A percentile compares a stretch with the other conserved stretches of the same genome.
Conservation (phyloP, 2,797 vertebrate species). For the Otolemur crassicaudatus region DNA sequence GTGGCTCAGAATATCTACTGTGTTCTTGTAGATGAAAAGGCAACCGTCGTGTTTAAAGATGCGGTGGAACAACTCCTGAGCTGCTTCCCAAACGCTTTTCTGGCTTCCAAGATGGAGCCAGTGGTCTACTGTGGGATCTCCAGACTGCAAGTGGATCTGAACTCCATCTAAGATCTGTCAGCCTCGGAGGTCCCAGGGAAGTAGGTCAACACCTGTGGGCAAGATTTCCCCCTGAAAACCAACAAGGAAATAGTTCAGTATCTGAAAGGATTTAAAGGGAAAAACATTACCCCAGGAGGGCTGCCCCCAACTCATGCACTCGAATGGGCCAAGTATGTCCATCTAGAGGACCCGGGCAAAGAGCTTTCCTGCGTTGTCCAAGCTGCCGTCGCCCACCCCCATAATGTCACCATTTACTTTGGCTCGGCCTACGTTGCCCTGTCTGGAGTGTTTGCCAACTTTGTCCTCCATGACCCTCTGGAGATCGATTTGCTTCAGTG, state of each 20-base stretch:
- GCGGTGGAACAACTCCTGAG: too few relatives aligned
- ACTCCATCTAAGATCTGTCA: too few relatives aligned
- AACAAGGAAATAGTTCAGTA: slow-evolving; percentile 82
- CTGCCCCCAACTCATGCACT: slow-evolving; percentile 64
- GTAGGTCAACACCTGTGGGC: too few relatives aligned
- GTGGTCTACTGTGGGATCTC: too few relatives aligned
- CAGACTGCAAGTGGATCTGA: too few relatives aligned
- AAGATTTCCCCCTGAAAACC: slow-evolving; percentile 59
- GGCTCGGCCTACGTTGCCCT: slow-evolving; percentile 77
- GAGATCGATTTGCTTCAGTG: slow-evolving; percentile 80
- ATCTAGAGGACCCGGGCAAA: slow-evolving; percentile 76
- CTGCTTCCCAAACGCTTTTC: too few relatives aligned
- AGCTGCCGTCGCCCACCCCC: neutral
- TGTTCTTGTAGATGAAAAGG: too few relatives aligned
- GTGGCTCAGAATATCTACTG: too few relatives aligned
- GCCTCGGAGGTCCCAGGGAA: too few relatives aligned
- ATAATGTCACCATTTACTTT: slow-evolving; percentile 83
- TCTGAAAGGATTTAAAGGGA: slow-evolving; percentile 81
- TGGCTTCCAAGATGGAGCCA: too few relatives aligned
- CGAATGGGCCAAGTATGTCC: slow-evolving; percentile 67
- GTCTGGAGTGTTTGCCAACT: slow-evolving; percentile 76
- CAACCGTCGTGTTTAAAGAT: too few relatives aligned
- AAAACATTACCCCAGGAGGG: slow-evolving; percentile 79
- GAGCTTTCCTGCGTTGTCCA: slow-evolving; percentile 60
- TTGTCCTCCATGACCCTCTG: slow-evolving; percentile 72